A percentile compares a stretch with the other conserved stretches of the same genome.
phyloP scores from a whole-genome alignment of 2,113 vertebrate genomes.

The Bufo gargarizans region DNA sequence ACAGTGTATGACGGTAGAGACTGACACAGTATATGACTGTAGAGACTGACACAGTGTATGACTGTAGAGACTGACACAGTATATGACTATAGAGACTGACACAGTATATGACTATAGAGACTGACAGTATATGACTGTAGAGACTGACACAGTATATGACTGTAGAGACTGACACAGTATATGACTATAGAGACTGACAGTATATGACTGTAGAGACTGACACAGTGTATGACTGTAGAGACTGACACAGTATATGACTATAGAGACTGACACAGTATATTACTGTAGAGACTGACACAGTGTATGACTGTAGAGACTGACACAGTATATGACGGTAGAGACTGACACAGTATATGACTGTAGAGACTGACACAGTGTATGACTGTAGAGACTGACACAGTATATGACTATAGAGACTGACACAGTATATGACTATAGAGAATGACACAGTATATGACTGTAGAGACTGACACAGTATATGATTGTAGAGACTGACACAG shows the following conservation, averaged over 20 bases:
- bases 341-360: neutral
- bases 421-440: no score
- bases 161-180: neutral
- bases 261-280: neutral
- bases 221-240: neutral
- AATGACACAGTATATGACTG: neutral
- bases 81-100: no score
- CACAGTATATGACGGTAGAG: neutral
- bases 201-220: neutral
- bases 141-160: neutral
- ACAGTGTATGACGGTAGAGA: neutral
- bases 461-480: neutral
- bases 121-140: no score
- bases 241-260: neutral
- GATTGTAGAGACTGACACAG: neutral
- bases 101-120: no score
- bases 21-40: no score
- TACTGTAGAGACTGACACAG: neutral
- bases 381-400: no score
- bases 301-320: neutral
- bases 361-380: neutral
- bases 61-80: no score
- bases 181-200: neutral
- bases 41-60: no score
- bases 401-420: no score